Evolutionary conservation across 2,113 vertebrate genomes (phyloP), one percentile per base, ranked within the genome.

Genomic region (Toxostoma redivivum): DNA sequence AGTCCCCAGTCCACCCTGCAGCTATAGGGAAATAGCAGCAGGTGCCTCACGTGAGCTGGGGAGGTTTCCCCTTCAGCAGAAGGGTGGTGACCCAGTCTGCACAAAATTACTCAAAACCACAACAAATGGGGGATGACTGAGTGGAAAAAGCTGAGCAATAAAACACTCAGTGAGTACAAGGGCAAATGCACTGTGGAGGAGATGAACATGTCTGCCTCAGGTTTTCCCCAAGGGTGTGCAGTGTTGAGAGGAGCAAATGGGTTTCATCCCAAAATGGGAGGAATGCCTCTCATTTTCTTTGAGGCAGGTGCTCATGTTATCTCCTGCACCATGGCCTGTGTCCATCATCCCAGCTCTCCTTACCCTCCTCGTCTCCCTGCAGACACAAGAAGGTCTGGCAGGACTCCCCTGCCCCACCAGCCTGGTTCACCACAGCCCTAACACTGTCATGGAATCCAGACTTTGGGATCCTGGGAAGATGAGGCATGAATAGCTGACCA

Each of bases 201-300:
- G 71, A 27, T 20, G n/a, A 62, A n/a, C 0, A 0, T 33, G 16
- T 35, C 62, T 69, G 3, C 5, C 4, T 21, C 53, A 65, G 21
- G 5, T 69, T 88, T 72, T 25, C 31, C 69, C 62, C n/a, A 50
- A 23, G 38, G 23, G 11, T 40, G 38, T 25, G 40, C 30, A 79
- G 37, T 51, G 27, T 5, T 37, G 33, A 78, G 50, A 79, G 38
- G 40, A 80, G 23, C 19, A 48, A 70, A 73, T 12, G 28, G 22
- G 28, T 30, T 31, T 66, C 10, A 20, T 44, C 18, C 12, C 21
- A 37, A 35, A 33, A n/a, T 2, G 15, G 7, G 35, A 81, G 17
- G 30, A 31, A 45, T 28, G 25, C 9, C 5, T 77, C 18, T 60
- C 28, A 6, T 51, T 61, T 51, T 11, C 50, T 44, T 58, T 44